Conservation (phyloP, 2,888 invertebrate species). For the Megastigmus dorsalis region DNA sequence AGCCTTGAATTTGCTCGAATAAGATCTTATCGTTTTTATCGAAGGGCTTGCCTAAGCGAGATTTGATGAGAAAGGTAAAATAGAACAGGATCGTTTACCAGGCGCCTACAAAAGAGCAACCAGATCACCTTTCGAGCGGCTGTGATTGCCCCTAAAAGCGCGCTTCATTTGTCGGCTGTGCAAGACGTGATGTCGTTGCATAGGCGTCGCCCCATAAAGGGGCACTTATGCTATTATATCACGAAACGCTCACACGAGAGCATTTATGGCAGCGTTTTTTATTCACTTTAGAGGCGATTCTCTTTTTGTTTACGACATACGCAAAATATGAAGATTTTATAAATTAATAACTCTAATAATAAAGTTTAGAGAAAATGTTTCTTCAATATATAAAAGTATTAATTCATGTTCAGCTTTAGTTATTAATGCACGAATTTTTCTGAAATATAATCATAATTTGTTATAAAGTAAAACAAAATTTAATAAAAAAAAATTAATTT, state of each 20-base stretch:
- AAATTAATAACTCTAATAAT: too few relatives aligned
- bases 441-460: too few relatives aligned
- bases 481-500: too few relatives aligned
- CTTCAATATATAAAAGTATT: too few relatives aligned
- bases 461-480: too few relatives aligned
- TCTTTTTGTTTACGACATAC: too few relatives aligned
- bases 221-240: background rate
- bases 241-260: background rate
- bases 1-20: constrained; percentile 62
- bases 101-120: constrained; percentile 56
- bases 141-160: constrained; percentile 57
- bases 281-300: too few relatives aligned
- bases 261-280: too few relatives aligned
- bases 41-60: constrained; percentile 62
- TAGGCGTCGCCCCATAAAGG: constrained; percentile 20
- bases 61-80: constrained; percentile 63
- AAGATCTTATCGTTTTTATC: constrained; percentile 60
- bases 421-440: too few relatives aligned
- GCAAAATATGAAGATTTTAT: too few relatives aligned
- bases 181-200: constrained; percentile 29
- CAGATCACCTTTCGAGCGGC: constrained; percentile 60
- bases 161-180: constrained; percentile 38
- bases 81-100: constrained; percentile 60
- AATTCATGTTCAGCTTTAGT: too few relatives aligned
- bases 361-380: too few relatives aligned